Evolutionary conservation across 2,113 vertebrate genomes (phyloP), one percentile per base, ranked within the genome.

Genomic region (Gopherus evgoodei): DNA sequence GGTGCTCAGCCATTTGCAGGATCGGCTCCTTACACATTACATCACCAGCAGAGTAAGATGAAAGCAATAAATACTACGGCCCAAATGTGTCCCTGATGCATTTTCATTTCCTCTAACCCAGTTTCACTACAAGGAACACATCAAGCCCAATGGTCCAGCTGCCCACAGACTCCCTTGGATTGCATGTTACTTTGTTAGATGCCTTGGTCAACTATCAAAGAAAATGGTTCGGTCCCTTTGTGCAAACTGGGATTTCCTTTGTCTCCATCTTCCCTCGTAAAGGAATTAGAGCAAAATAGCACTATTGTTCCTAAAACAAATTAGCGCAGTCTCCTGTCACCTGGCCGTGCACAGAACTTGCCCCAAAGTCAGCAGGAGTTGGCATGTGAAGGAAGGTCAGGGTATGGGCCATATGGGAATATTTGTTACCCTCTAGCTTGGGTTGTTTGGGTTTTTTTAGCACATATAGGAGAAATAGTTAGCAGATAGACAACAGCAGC

Each of bases 201-300:
- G 5, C 82, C 76, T 65, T n/a, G 0, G 38, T 82, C 83, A 88
- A 65, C 91, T 91, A 91, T 84, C 89, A 85, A 83, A 96, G 85
- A 27, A 53, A 53, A 90, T 11, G 3, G 85, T 24, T 83, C 88
- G 0, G 44, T 44, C 88, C 2, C 2, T 54, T 86, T 52, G 90
- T 90, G 94, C 94, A 90, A 96, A 89, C 2, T 82, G 90, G 93
- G 91, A 86, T 94, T 94, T 94, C 89, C 93, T 97, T 96, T 59
- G 91, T 87, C 94, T 88, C 56, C 53, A 4, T 93, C 89, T 95
- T 88, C 86, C 81, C 62, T 69, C 86, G 87, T 81, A 90, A 90
- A 79, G 94, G 94, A 95, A 95, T 81, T 31, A 93, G 87, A 96
- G 62, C 85, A 93, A 75, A 90, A 96, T 44, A 22, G 94, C 65